These are phyloP conservation scores for Colaptes auratus DNA, from an alignment of 2,113 vertebrate genomes.

Conservation along the genomic window DNA sequence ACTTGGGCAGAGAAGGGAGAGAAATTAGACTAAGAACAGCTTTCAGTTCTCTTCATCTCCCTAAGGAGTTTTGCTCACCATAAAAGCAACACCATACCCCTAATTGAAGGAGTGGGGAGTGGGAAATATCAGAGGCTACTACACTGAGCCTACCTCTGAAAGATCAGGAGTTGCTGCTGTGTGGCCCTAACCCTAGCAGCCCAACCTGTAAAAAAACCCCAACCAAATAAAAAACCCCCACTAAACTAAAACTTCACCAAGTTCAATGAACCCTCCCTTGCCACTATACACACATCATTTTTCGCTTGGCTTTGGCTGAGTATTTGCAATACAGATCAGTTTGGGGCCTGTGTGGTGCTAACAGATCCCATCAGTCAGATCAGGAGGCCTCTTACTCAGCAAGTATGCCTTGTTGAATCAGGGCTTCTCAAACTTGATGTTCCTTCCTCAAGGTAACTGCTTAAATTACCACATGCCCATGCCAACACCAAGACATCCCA, in stretches of 20 bases:
- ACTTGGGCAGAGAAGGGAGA: not conserved
- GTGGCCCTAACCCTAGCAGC: not conserved
- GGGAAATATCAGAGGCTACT: not conserved
- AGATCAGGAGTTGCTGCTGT: not conserved
- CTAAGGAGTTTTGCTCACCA: not conserved
- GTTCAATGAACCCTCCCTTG: not conserved
- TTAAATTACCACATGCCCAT: not conserved
- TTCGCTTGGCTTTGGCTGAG: not conserved
- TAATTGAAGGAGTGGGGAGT: rapidly evolving
- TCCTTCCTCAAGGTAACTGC: not conserved
- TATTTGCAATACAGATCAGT: not conserved
- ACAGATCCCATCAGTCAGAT: not conserved
- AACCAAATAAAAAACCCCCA: not conserved
- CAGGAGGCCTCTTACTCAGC: rapidly evolving
- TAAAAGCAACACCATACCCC: not conserved
- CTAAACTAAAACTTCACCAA: not conserved
- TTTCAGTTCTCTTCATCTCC: not conserved
- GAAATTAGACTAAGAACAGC: not conserved
- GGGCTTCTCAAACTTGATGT: not conserved
- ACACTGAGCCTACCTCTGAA: not conserved
- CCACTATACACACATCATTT: not conserved
- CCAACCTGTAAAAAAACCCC: no score
- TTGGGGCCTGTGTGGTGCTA: not conserved
- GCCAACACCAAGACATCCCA: not conserved
- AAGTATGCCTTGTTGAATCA: not conserved